phyloP scores from a whole-genome alignment of 1,140 invertebrate genomes.

The Megalonaias nervosa region DNA sequence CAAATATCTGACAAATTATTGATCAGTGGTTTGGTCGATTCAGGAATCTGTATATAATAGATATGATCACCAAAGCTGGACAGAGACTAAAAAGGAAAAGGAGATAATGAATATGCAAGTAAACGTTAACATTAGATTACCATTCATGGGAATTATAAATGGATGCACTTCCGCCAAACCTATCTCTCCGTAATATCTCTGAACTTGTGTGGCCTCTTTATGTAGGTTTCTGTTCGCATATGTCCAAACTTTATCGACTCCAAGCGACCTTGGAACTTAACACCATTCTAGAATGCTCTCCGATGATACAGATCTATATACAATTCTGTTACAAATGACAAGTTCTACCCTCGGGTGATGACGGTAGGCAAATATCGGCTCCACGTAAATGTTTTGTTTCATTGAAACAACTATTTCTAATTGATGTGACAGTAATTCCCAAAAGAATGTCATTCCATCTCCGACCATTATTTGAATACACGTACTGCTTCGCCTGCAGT shows the following conservation, averaged over 20 bases:
- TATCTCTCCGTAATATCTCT: constrained; percentile 16
- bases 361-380: no score
- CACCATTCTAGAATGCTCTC: constrained; percentile 28
- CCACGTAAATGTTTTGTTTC: no score
- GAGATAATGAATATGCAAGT: no score
- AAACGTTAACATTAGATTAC: not conserved
- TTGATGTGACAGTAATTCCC: no score
- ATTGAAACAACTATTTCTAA: no score
- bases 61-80: no score
- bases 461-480: constrained; percentile 5
- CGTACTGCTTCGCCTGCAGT: constrained; percentile 19
- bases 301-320: constrained; percentile 10
- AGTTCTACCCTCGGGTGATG: no score
- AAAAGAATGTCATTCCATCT: not conserved
- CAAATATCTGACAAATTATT: not conserved
- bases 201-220: constrained; percentile 5
- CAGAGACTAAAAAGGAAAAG: no score
- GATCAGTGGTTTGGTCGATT: not conserved
- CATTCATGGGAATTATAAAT: constrained; percentile 16
- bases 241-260: constrained; percentile 13
- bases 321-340: not conserved
- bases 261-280: constrained; percentile 19
- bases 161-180: constrained; percentile 16
- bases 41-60: no score
- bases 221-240: constrained; percentile 12